Conservation (phyloP, 2,888 invertebrate species). For the Flexamia atlantica region DNA sequence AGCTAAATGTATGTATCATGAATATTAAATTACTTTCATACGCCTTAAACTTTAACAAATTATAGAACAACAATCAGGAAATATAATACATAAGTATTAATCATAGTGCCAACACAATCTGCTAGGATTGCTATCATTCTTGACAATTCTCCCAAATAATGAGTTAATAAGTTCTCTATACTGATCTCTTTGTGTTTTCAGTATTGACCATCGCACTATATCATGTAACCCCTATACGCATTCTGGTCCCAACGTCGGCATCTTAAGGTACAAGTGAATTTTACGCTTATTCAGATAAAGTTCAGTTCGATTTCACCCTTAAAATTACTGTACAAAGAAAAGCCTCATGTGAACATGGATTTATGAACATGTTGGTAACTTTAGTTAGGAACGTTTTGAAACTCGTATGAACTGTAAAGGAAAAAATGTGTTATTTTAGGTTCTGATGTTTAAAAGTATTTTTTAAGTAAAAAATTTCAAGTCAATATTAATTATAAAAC, state of each 20-base stretch:
- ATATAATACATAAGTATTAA: slow-evolving; percentile 17
- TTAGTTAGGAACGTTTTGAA: too few species aligned
- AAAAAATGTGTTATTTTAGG: too few species aligned
- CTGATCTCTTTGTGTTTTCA: background rate
- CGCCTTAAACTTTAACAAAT: background rate
- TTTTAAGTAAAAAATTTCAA: too few species aligned
- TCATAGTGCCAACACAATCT: slow-evolving; percentile 15
- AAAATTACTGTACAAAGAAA: slow-evolving; percentile 23
- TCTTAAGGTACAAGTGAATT: slow-evolving; percentile 48
- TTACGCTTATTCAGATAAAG: background rate
- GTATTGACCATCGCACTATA: background rate
- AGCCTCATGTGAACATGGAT: background rate
- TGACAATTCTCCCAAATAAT: background rate
- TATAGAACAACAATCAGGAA: slow-evolving; percentile 9
- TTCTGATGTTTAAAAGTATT: too few species aligned
- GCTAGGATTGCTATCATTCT: background rate
- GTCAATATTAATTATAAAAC: too few species aligned
- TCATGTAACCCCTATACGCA: background rate
- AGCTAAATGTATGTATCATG: too few species aligned
- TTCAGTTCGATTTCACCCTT: slow-evolving; percentile 17
- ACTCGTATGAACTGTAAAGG: too few species aligned
- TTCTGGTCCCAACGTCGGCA: slow-evolving; percentile 47
- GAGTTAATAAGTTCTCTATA: background rate
- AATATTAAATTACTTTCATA: background rate
- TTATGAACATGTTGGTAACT: too few species aligned